phyloP scores from a whole-genome alignment of 2,888 invertebrate genomes.

The Cremastinae sp. region DNA sequence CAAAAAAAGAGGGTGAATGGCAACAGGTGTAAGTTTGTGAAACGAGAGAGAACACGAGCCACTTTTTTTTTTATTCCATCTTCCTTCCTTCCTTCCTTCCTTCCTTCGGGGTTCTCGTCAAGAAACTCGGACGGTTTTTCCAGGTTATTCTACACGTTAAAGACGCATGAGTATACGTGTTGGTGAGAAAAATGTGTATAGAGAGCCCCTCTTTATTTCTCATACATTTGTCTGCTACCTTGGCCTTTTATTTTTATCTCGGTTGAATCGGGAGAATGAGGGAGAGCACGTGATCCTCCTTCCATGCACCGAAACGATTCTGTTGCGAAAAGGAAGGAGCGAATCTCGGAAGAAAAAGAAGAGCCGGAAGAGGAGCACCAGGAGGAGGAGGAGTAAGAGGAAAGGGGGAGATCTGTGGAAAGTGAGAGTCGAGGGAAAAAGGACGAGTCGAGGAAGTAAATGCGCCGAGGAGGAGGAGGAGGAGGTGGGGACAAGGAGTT shows the following conservation, averaged over 20 bases:
- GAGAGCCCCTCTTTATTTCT: constrained; percentile 16
- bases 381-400: constrained; percentile 56
- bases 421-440: constrained; percentile 54
- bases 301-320: constrained; percentile 23
- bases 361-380: constrained; percentile 36
- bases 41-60: constrained; percentile 65
- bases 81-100: too few species aligned
- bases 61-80: constrained; percentile 5
- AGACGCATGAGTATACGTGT: constrained; percentile 47
- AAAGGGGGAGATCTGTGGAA: constrained; percentile 61
- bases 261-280: constrained; percentile 23
- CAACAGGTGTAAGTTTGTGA: constrained; percentile 79
- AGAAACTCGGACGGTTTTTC: constrained; percentile 45
- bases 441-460: constrained; percentile 58
- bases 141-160: too few species aligned
- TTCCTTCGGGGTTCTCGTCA: too few species aligned
- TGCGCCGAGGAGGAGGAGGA: constrained; percentile 16
- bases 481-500: constrained; percentile 29
- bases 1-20: constrained; percentile 67
- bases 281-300: constrained; percentile 52
- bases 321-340: constrained; percentile 36
- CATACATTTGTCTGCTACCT: constrained; percentile 17
- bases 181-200: constrained; percentile 38
- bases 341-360: constrained; percentile 40
- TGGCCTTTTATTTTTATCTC: constrained; percentile 7